A percentile compares a stretch with the other conserved stretches of the same genome.
These are phyloP conservation scores for Procambarus clarkii DNA, from an alignment of 1,140 invertebrate genomes.

Conservation along the genomic window DNA sequence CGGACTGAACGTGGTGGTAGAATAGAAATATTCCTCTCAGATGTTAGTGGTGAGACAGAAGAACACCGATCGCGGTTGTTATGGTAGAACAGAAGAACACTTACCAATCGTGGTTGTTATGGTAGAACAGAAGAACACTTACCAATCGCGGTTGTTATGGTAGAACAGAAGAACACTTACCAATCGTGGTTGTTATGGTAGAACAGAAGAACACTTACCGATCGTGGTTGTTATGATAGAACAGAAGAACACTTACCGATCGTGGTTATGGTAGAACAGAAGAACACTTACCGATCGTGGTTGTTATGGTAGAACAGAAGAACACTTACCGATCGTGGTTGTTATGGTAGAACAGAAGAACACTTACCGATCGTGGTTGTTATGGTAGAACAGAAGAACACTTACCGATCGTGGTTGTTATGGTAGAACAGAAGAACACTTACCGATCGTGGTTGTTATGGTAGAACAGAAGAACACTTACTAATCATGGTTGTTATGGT, in stretches of 20 bases:
- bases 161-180: no score
- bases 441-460: background rate
- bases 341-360: slow-evolving; percentile 80
- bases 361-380: slow-evolving; percentile 94
- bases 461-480: slow-evolving; percentile 80
- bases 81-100: slow-evolving; percentile 93
- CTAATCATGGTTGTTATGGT: slow-evolving; percentile 96
- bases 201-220: background rate
- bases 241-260: background rate
- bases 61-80: slow-evolving; percentile 92
- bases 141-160: no score
- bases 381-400: slow-evolving; percentile 85
- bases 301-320: background rate
- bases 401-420: slow-evolving; percentile 96
- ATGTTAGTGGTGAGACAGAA: slow-evolving; percentile 91
- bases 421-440: slow-evolving; percentile 89
- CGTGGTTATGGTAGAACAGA: background rate
- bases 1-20: no score
- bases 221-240: background rate
- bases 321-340: background rate
- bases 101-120: no score
- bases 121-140: no score
- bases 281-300: background rate
- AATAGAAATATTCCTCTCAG: slow-evolving; percentile 77
- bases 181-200: background rate